Conservation (phyloP, 2,888 invertebrate species). For the Orthosia incerta region DNA sequence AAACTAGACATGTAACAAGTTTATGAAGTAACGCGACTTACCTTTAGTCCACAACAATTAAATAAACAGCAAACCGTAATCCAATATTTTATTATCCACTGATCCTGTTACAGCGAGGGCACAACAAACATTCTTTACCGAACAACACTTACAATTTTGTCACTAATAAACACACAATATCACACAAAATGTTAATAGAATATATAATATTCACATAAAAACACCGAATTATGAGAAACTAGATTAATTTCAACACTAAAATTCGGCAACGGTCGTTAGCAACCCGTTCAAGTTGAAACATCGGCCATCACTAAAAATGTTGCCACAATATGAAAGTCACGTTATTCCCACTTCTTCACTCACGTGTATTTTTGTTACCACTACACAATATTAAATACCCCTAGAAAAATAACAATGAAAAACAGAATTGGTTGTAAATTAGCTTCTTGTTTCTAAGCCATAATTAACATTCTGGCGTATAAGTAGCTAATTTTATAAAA, state of each 20-base stretch:
- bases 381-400: conserved; percentile 45
- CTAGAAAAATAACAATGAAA: neutral
- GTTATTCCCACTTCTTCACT: conserved; percentile 77
- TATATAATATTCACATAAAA: conserved; percentile 78
- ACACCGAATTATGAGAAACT: conserved; percentile 83
- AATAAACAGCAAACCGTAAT: conserved; percentile 87
- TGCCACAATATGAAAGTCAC: conserved; percentile 81
- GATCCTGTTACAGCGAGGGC: conserved; percentile 88
- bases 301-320: conserved; percentile 89
- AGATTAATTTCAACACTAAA: conserved; percentile 83
- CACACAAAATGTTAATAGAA: conserved; percentile 77
- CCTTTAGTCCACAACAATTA: conserved; percentile 83
- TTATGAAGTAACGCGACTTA: conserved; percentile 74
- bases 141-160: conserved; percentile 82
- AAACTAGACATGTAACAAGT: conserved; percentile 40
- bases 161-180: conserved; percentile 80
- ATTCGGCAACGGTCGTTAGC: conserved; percentile 82
- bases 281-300: conserved; percentile 83
- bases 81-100: conserved; percentile 88
- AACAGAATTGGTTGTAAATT: neutral
- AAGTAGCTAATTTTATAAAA: too few relatives aligned
- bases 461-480: too few relatives aligned
- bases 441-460: too few relatives aligned
- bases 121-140: conserved; percentile 87
- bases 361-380: conserved; percentile 79